Evolutionary conservation across 2,888 invertebrate genomes (phyloP), one percentile per base, ranked within the genome.

Genomic region (Villa cingulata): DNA sequence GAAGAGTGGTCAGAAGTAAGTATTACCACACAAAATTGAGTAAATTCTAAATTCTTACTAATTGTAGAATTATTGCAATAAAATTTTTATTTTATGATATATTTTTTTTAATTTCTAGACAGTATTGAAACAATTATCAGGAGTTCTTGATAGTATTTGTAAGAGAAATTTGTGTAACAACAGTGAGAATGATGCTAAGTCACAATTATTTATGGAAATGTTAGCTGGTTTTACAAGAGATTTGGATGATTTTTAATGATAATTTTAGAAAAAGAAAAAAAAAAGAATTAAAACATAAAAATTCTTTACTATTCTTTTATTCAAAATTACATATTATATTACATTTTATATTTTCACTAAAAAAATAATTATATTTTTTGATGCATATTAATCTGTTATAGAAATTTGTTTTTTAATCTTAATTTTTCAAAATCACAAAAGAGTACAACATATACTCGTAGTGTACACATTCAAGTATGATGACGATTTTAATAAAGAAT

Each of bases 1-100:
- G 73, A 75, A 53, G 79, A 81, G 49, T 84, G 83, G 82, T 64
- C 76, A 1, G 70, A 74, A 66, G 78, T 77, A 55, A 61, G 58
- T 57, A n/a, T n/a, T n/a, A n/a, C n/a, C n/a, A 15, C n/a, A 3
- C 12, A 15, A 27, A 27, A 9, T 27, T 1, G 2, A 27, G 10
- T 27, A 9, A 9, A 27, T 27, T 9, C 10, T 27, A 2, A 27
- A 27, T 1, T 27, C 10, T 27, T 12, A 32, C 12, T 3, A 32
- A 6, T 23, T 7, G 16, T 4, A 36, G 16, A 16, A n/a, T 36
- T 16, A 2, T 36, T 36, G n/a, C 3, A 36, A 36, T 36, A 6
- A 2, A 16, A 36, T 16, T 36, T 36, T 16, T 6, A n/a, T 36
- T 36, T 36, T 23, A 23, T 5, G 16, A 37, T 1, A 44, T 27